phyloP scores from a whole-genome alignment of 2,888 invertebrate genomes.

The Dasypolia templi region DNA sequence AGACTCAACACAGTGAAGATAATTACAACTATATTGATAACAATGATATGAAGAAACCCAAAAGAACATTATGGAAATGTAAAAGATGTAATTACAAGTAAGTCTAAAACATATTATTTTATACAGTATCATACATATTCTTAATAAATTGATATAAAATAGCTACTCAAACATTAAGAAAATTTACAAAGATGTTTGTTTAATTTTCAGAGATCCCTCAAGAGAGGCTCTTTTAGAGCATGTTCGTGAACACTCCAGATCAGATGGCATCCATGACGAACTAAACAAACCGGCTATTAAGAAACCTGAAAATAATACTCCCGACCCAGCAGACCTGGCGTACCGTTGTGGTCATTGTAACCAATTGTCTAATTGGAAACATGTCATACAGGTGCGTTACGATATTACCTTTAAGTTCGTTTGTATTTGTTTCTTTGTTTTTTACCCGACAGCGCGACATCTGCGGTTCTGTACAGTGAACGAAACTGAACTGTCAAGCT shows the following conservation, averaged over 20 bases:
- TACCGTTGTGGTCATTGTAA: slow-evolving; percentile 95
- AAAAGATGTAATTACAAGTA: slow-evolving; percentile 97
- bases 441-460: not conserved
- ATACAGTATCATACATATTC: not conserved
- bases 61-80: slow-evolving; percentile 96
- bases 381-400: slow-evolving; percentile 94
- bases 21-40: slow-evolving; percentile 76
- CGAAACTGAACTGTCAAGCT: not conserved
- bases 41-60: slow-evolving; percentile 87
- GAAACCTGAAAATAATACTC: slow-evolving; percentile 80
- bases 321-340: slow-evolving; percentile 86
- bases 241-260: slow-evolving; percentile 85
- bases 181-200: not conserved
- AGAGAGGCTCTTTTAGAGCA: slow-evolving; percentile 87
- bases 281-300: slow-evolving; percentile 64
- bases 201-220: slow-evolving; percentile 82
- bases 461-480: not conserved
- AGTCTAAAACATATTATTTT: slow-evolving; percentile 71
- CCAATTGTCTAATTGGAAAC: slow-evolving; percentile 96
- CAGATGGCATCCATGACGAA: slow-evolving; percentile 73
- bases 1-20: slow-evolving; percentile 81
- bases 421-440: not conserved
- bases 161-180: not conserved
- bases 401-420: not conserved
- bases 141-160: not conserved